These are phyloP conservation scores for Caprella mutica DNA, from an alignment of 2,888 invertebrate genomes.

Conservation along the genomic window DNA sequence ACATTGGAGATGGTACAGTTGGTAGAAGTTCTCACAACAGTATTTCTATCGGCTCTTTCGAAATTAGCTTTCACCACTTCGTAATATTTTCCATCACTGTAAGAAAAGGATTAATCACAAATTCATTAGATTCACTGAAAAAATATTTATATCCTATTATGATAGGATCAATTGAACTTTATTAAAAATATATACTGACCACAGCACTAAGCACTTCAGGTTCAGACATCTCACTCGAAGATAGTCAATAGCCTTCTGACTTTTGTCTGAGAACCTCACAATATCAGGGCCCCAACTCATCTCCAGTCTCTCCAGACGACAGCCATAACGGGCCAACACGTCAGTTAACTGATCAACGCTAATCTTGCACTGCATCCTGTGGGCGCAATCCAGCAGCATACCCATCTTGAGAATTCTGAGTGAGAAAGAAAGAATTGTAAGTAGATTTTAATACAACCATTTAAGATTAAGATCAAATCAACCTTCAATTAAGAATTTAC, in stretches of 20 bases:
- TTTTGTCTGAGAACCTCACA: constrained; percentile 95
- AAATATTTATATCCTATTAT: background rate
- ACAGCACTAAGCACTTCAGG: constrained; percentile 80
- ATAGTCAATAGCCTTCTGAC: constrained; percentile 97
- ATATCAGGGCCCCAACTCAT: constrained; percentile 98
- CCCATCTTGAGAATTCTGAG: constrained; percentile 90
- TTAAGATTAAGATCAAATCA: too few relatives aligned
- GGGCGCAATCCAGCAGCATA: constrained; percentile 40
- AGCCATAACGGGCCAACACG: constrained; percentile 85
- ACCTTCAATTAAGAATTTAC: too few relatives aligned
- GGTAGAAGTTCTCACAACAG: constrained; percentile 91
- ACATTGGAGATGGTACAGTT: constrained; percentile 91
- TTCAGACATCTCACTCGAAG: constrained; percentile 88
- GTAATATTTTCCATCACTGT: constrained; percentile 94
- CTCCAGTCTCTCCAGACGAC: constrained; percentile 77
- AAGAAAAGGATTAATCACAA: constrained; percentile 37
- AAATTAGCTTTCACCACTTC: constrained; percentile 99
- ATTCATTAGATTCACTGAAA: background rate
- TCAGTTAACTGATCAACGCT: constrained; percentile 97
- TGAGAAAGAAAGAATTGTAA: constrained; percentile 10
- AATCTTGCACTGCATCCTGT: constrained; percentile 81
- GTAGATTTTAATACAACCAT: constrained; percentile 34
- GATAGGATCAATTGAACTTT: background rate
- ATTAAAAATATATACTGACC: constrained; percentile 46
- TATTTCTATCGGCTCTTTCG: constrained; percentile 90